Conservation (phyloP, 2,797 vertebrate genomes). For the Petrocephalus sullivani region DNA sequence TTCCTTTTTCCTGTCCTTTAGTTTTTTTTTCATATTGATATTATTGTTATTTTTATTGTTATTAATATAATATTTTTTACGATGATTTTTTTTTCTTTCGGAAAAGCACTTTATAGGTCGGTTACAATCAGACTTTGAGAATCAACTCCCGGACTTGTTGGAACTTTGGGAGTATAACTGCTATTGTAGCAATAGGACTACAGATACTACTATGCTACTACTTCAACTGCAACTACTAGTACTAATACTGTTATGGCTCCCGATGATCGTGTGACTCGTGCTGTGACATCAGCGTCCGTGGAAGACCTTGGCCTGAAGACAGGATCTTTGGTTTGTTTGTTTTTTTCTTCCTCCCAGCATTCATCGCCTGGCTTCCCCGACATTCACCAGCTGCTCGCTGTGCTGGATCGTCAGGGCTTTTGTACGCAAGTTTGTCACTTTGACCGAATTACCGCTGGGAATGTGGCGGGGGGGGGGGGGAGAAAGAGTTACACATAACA, state of each 20-base stretch:
- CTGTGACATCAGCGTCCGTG: constrained; percentile 38
- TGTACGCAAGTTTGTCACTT: constrained; percentile 32
- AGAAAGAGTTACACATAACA: not conserved
- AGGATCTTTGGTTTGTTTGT: constrained; percentile 25
- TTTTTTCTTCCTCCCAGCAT: constrained; percentile 32
- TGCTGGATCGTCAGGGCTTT: constrained; percentile 41
- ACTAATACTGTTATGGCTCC: constrained; percentile 51
- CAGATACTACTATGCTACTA: constrained; percentile 28
- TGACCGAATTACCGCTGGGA: constrained; percentile 22
- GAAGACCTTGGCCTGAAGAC: constrained; percentile 41
- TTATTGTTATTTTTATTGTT: constrained; percentile 34
- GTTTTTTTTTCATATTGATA: constrained; percentile 23
- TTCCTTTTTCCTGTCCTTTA: constrained; percentile 39
- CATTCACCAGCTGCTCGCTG: constrained; percentile 53
- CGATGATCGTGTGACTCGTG: constrained; percentile 35
- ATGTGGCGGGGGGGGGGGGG: constrained; percentile 1
- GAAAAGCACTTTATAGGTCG: constrained; percentile 77
- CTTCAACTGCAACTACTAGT: constrained; percentile 37
- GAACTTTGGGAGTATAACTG: constrained; percentile 34
- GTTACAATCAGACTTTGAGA: constrained; percentile 54
- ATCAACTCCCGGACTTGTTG: constrained; percentile 39
- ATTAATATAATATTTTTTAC: constrained; percentile 36
- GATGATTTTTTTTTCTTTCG: constrained; percentile 39
- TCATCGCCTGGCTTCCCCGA: constrained; percentile 24
- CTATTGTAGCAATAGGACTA: constrained; percentile 24